Percentiles rank a stretch among this genome's conserved stretches.
Conservation (phyloP, 2,113 vertebrate species). For the Ceyx cyanopectus region DNA sequence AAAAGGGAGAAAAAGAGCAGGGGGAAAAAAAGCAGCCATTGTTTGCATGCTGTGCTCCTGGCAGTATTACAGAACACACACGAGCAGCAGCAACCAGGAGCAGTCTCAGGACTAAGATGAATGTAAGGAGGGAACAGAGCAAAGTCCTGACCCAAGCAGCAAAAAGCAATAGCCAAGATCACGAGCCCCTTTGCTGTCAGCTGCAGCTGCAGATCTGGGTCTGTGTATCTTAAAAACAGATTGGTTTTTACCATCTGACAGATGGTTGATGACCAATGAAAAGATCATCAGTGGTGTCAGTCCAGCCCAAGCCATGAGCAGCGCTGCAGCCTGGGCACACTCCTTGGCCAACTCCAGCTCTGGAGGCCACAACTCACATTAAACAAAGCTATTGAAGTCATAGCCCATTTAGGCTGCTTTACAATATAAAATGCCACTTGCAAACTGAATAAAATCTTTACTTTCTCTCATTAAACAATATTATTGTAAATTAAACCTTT, state of each 20-base stretch:
- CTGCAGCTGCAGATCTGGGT: not conserved
- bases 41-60: not conserved
- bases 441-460: not conserved
- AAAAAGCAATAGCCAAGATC: not conserved
- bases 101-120: not conserved
- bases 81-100: not conserved
- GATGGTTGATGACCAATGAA: not conserved
- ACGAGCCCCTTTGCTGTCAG: not conserved
- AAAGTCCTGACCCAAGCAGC: not conserved
- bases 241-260: not conserved
- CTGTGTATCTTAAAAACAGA: not conserved
- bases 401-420: not conserved
- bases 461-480: not conserved
- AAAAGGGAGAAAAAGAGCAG: accelerated
- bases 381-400: not conserved
- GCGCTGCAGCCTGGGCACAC: not conserved
- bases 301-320: not conserved
- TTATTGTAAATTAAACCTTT: not conserved
- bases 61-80: not conserved
- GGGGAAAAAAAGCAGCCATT: accelerated
- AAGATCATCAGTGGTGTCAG: not conserved
- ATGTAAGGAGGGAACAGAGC: not conserved
- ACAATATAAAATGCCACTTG: not conserved
- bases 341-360: not conserved
- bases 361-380: no score